Evolutionary conservation across 2,113 vertebrate genomes (phyloP), one percentile per base, ranked within the genome.

Genomic region (Cariama cristata): DNA sequence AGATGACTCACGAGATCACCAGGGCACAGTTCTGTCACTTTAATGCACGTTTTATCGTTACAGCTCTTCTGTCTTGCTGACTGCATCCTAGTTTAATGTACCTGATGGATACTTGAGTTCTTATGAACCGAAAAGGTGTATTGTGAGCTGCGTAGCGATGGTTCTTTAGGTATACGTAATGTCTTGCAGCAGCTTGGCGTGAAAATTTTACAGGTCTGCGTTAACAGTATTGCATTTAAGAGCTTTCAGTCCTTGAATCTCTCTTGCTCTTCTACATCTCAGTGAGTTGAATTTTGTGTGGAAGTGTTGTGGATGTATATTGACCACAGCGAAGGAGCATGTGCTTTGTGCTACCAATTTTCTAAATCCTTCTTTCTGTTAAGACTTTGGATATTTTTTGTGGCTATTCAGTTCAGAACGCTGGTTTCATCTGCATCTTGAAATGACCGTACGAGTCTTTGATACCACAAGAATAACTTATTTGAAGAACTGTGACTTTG

Each of bases 81-180:
- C 19, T 10, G 49, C 4, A 1, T 3, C 0, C 16, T 18, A 4
- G 26, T 7, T 21, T 5, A 2, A 4, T 0, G 28, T 40, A 7
- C 24, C 67, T 26, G 40, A 8, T 0, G 2, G n/a, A 7, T 5
- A 10, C 30, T 6, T 2, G 52, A 38, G 59, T 10, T 16, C 49
- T 42, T 11, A 2, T 2, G 23, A 28, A 4, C 68, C 6, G 35
- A 14, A 5, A 30, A 56, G 69, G 35, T 11, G 32, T 7, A 0
- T 22, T 12, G 28, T 17, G 56, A 64, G 77, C 35, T 21, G 35
- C 24, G 28, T 5, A 15, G 11, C 53, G 15, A 2, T 2, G 49
- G 18, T 17, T 17, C 50, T 47, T 18, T 6, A 8, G 6, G 22
- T 9, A 22, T 6, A 4, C 13, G 1, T 3, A 3, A 14, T 4